Percentiles rank a stretch among this genome's conserved stretches.
These are phyloP conservation scores for Vidua macroura DNA, from an alignment of 2,113 vertebrate species.

Conservation along the genomic window DNA sequence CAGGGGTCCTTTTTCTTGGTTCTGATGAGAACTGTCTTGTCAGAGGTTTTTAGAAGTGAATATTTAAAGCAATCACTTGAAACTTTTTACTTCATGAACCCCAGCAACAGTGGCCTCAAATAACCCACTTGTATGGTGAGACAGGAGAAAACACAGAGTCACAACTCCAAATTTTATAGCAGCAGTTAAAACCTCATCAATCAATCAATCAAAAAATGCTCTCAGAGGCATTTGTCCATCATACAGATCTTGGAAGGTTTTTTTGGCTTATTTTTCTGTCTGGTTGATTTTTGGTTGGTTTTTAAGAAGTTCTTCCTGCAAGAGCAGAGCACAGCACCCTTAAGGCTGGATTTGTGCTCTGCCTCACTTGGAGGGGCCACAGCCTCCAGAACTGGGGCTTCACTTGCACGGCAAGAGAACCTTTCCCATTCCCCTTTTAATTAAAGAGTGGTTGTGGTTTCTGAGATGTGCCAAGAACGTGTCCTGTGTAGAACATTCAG, in stretches of 20 bases:
- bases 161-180: not conserved
- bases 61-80: not conserved
- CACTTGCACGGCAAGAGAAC: not conserved
- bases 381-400: not conserved
- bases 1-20: not conserved
- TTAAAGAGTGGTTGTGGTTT: not conserved
- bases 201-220: not conserved
- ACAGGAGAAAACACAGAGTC: not conserved
- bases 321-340: not conserved
- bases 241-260: not conserved
- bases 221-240: not conserved
- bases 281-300: not conserved
- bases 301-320: not conserved
- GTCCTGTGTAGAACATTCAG: rapidly evolving
- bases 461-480: not conserved
- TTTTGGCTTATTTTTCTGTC: not conserved
- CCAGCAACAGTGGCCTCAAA: not conserved
- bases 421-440: not conserved
- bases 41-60: not conserved
- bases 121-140: not conserved
- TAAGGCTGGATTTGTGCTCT: not conserved
- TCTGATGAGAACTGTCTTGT: not conserved
- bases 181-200: not conserved
- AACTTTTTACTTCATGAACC: not conserved
- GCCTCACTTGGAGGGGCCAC: not conserved